A percentile compares a stretch with the other conserved stretches of the same genome.
Conservation (phyloP, 2,888 invertebrate species). For the Napeogenes sylphis region DNA sequence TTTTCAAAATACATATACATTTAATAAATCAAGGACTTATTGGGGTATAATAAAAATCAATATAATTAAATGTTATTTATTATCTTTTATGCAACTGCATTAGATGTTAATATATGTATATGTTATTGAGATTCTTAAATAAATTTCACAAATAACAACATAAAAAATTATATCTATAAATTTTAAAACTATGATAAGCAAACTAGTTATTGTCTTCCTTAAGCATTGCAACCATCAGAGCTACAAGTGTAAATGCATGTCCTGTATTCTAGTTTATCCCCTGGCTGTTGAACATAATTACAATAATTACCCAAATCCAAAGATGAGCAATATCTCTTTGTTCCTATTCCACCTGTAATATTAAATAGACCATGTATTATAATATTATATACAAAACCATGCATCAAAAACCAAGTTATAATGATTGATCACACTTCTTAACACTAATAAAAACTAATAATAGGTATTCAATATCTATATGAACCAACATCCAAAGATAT, state of each 20-base stretch:
- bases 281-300: slow-evolving; percentile 89
- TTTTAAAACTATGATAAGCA: slow-evolving; percentile 45
- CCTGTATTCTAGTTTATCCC: slow-evolving; percentile 88
- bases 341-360: slow-evolving; percentile 89
- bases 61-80: too few species aligned
- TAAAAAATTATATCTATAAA: slow-evolving; percentile 37
- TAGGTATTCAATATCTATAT: too few species aligned
- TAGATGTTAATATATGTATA: too few species aligned
- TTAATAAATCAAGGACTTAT: neutral
- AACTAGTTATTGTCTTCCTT: neutral
- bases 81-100: too few species aligned
- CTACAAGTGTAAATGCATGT: slow-evolving; percentile 92
- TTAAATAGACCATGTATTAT: neutral
- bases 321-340: slow-evolving; percentile 91
- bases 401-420: too few species aligned
- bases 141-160: slow-evolving; percentile 4
- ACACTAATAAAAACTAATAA: too few species aligned
- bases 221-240: slow-evolving; percentile 87
- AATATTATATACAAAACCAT: too few species aligned
- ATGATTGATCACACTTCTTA: too few species aligned
- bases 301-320: slow-evolving; percentile 93
- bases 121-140: too few species aligned
- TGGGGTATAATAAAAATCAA: too few species aligned
- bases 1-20: neutral
- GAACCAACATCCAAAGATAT: too few species aligned